phyloP scores from a whole-genome alignment of 2,113 vertebrate genomes.

The Mixornis gularis region DNA sequence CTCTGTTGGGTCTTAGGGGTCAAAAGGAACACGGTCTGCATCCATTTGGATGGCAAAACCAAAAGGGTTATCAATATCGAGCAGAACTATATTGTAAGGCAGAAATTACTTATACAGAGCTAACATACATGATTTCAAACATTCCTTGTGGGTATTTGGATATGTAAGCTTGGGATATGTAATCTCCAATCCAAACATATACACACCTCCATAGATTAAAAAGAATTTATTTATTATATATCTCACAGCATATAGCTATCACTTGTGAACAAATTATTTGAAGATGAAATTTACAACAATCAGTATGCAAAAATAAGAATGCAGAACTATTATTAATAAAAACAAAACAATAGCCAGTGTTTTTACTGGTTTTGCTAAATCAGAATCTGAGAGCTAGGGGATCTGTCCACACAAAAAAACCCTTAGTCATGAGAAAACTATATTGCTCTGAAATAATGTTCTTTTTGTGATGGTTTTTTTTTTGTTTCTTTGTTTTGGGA shows the following conservation, averaged over 20 bases:
- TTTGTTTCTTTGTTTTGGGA: background rate
- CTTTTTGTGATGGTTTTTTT: background rate
- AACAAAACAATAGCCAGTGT: background rate
- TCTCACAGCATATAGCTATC: background rate
- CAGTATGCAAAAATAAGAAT: background rate
- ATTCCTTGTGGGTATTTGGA: background rate
- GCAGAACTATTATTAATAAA: background rate
- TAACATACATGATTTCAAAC: background rate
- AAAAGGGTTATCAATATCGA: background rate
- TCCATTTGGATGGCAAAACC: background rate
- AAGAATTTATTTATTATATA: background rate
- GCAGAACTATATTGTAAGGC: background rate
- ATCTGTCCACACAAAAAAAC: background rate
- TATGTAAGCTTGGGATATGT: background rate
- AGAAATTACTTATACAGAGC: background rate
- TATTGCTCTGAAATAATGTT: background rate
- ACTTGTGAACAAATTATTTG: background rate
- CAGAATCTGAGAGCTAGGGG: background rate
- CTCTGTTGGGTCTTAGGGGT: background rate
- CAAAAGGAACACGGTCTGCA: background rate
- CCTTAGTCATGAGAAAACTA: background rate
- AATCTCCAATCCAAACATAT: background rate
- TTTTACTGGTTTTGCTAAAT: background rate
- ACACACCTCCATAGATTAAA: background rate
- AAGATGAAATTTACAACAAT: background rate